Evolutionary conservation across 2,888 invertebrate species (phyloP).

Genomic region (Trissonchulus latispiculum): DNA sequence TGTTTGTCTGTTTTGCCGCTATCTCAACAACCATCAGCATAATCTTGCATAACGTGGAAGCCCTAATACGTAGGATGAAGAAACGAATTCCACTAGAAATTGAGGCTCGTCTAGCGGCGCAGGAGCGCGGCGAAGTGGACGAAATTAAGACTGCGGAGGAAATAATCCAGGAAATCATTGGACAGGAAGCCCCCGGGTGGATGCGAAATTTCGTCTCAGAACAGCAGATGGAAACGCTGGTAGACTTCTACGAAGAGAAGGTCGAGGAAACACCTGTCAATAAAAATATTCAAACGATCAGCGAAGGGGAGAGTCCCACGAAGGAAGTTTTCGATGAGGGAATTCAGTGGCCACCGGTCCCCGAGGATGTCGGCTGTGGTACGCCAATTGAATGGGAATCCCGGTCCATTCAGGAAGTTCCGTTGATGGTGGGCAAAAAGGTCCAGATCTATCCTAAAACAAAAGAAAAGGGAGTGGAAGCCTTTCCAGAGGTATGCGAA

Average conservation of each 20-base stretch:
- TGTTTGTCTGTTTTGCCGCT: not conserved
- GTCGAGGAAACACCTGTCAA: not conserved
- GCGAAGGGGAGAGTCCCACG: not conserved
- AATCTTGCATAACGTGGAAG: not conserved
- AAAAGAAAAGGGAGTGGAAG: not conserved
- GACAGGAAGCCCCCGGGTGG: not conserved
- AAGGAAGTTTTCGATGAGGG: not conserved
- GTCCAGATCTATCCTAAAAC: not conserved
- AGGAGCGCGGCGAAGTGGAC: not conserved
- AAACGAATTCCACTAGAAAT: not conserved
- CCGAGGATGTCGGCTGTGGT: not conserved
- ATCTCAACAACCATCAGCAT: not conserved
- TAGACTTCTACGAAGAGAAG: not conserved
- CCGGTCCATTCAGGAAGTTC: not conserved
- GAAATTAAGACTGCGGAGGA: not conserved
- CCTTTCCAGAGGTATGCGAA: not conserved
- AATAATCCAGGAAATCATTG: not conserved
- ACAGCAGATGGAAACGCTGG: not conserved
- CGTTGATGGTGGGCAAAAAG: not conserved
- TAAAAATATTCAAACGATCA: not conserved
- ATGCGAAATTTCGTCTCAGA: not conserved
- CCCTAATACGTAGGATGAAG: not conserved
- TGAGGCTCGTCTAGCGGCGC: not conserved
- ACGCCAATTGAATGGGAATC: not conserved
- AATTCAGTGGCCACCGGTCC: not conserved